Percentiles rank a stretch among this genome's conserved stretches.
Evolutionary conservation across 2,113 vertebrate species (phyloP).

Genomic region (Ammodytes marinus): DNA sequence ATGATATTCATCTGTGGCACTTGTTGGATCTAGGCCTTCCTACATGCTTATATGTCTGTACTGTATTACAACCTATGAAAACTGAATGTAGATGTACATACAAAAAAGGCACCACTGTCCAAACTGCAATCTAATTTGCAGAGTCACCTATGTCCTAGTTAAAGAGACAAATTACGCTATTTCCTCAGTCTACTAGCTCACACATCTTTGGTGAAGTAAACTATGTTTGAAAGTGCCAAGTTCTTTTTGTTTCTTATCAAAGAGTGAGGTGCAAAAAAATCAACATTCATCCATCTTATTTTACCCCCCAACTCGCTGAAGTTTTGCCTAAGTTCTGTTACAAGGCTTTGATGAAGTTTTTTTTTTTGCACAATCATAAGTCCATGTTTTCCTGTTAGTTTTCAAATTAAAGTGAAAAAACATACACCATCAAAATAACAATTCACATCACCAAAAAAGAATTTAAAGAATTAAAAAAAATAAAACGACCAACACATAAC

Average conservation of each 20-base stretch:
- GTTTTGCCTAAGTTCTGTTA: constrained; percentile 85
- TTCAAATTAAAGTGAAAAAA: constrained; percentile 86
- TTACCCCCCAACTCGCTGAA: constrained; percentile 79
- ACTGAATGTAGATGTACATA: constrained; percentile 94
- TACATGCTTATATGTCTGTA: constrained; percentile 91
- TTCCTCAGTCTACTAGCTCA: constrained; percentile 89
- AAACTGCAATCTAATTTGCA: constrained; percentile 93
- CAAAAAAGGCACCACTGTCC: constrained; percentile 98
- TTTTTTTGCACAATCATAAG: constrained; percentile 84
- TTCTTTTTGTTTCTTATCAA: constrained; percentile 89
- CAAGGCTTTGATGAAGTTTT: constrained; percentile 88
- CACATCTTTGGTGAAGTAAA: constrained; percentile 97
- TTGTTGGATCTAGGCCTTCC: constrained; percentile 94
- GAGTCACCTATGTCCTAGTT: constrained; percentile 89
- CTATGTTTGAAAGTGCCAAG: constrained; percentile 94
- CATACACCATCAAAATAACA: constrained; percentile 84
- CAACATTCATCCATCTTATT: constrained; percentile 83
- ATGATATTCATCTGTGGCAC: constrained; percentile 91
- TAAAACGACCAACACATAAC: constrained; percentile 44
- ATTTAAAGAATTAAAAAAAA: neutral
- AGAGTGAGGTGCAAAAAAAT: constrained; percentile 88
- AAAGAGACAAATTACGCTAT: constrained; percentile 87
- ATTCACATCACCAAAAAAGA: constrained; percentile 76
- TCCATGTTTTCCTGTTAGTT: constrained; percentile 89
- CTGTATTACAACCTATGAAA: constrained; percentile 85